phyloP scores from a whole-genome alignment of 2,888 invertebrate genomes.

The Buathra laborator region DNA sequence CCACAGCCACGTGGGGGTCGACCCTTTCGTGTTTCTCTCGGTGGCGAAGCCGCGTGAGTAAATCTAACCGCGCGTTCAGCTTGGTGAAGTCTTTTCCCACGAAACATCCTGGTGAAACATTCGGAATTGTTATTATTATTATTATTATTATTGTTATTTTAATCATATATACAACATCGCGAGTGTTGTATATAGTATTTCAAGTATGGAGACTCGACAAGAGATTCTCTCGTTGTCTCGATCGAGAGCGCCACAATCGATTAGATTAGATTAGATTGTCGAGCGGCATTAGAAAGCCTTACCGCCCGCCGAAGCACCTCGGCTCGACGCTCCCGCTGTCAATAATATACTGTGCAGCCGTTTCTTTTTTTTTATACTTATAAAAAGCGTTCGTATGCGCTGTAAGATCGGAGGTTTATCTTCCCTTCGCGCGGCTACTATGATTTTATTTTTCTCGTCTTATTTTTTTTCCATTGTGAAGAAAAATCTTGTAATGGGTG shows the following conservation, averaged over 20 bases:
- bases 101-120: slow-evolving; percentile 37
- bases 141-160: neutral
- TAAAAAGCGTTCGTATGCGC: neutral
- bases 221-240: slow-evolving; percentile 17
- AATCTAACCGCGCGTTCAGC: slow-evolving; percentile 6
- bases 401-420: slow-evolving; percentile 15
- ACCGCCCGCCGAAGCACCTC: neutral
- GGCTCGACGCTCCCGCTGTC: slow-evolving; percentile 18
- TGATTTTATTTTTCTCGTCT: slow-evolving; percentile 37
- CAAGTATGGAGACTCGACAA: neutral
- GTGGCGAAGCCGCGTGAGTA: slow-evolving; percentile 36
- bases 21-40: slow-evolving; percentile 7
- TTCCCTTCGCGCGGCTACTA: neutral
- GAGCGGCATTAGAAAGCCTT: slow-evolving; percentile 38
- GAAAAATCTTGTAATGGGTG: slow-evolving; percentile 38
- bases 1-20: slow-evolving; percentile 40
- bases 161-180: neutral
- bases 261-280: slow-evolving; percentile 31
- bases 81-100: slow-evolving; percentile 69
- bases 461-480: slow-evolving; percentile 42
- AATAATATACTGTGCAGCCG: slow-evolving; percentile 10
- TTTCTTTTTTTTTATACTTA: neutral
- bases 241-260: slow-evolving; percentile 19
- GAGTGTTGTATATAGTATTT: neutral
- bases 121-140: slow-evolving; percentile 21